Base-by-base conservation (phyloP, 2,797 vertebrate genomes). In the Cygnus olor region DNA sequence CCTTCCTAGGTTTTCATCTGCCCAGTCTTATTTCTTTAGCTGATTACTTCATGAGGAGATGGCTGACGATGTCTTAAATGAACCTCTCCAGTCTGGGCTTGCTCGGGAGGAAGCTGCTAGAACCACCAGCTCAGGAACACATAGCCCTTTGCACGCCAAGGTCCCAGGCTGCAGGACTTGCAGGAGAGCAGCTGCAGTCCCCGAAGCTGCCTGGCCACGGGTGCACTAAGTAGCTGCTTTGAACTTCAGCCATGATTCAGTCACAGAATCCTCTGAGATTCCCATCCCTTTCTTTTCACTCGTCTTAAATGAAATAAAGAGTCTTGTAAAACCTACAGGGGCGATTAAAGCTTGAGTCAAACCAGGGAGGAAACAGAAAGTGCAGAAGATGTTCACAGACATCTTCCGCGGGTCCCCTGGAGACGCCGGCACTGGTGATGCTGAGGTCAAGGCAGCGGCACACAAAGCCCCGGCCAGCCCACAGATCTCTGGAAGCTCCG, bases 1-100 rank as follows among this genome's bases (percentile, higher is more conserved):
- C 94, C 94, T 94, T 90, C 84, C 91, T 11, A 51, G 74, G 79
- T 95, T 96, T 94, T 96, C 96, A 81, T 96, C 70, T 91, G 85
- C 91, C 68, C 85, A 45, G 87, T 38, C 76, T 83, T 82, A 89
- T 66, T 94, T 80, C 92, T 94, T 27, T 63, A 83, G 84, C 79
- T 44, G 88, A 89, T 83, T 94, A 81, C 72, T 91, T 92, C 84
- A 89, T 15, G 63, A 92, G 76, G 86, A 93, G 84, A 95, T 80
- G 90, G 70, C 88, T 94, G 94, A 32, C n/a, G 74, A 63, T 80
- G 94, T 89, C 91, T 95, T 70, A 90, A 88, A 93, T 0, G 51
- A 94, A 91, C 54, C 47, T 79, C 34, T 28, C 95, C 79, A 72
- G 96, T 69, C 90, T 70, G 96, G 90, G 84, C 95, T 94, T 92